Conservation (phyloP, 2,797 vertebrate genomes). For the Sebastiscus albofasciatus region DNA sequence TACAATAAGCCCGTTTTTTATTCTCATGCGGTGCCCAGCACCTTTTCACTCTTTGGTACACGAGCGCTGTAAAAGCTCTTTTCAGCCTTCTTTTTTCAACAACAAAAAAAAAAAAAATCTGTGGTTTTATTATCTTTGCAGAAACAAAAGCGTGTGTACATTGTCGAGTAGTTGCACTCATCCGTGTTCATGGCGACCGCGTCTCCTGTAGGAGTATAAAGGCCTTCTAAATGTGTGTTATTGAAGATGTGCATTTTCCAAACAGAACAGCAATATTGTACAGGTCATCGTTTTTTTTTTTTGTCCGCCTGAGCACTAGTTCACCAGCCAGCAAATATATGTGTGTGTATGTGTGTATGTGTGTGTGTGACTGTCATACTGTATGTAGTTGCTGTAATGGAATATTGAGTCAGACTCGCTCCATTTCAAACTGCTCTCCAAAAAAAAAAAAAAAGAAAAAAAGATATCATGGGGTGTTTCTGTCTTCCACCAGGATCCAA, state of each 20-base stretch:
- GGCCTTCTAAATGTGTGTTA: conserved; percentile 76
- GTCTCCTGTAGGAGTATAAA: conserved; percentile 74
- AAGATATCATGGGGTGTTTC: conserved; percentile 22
- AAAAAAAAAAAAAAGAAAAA: conserved; percentile 14
- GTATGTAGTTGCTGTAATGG: conserved; percentile 63
- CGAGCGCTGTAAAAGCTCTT: conserved; percentile 60
- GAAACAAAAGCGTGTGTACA: conserved; percentile 47
- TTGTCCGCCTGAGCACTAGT: conserved; percentile 82
- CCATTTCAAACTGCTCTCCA: conserved; percentile 61
- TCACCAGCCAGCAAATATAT: conserved; percentile 80
- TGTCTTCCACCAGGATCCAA: conserved; percentile 75
- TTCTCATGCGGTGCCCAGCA: conserved; percentile 46
- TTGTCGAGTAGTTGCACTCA: conserved; percentile 69
- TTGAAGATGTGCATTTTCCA: conserved; percentile 67
- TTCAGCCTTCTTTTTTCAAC: conserved; percentile 42
- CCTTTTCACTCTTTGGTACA: conserved; percentile 63
- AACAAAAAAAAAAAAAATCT: conserved; percentile 1
- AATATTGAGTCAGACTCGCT: conserved; percentile 77
- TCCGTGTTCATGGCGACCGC: conserved; percentile 53
- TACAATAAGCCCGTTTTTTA: conserved; percentile 39
- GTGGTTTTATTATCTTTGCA: conserved; percentile 57
- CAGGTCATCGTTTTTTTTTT: conserved; percentile 64
- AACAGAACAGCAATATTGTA: conserved; percentile 85
- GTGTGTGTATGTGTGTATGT: neutral
- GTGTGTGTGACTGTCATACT: conserved; percentile 19